Conservation (phyloP, 2,113 vertebrate genomes). For the Cyanistes caeruleus region DNA sequence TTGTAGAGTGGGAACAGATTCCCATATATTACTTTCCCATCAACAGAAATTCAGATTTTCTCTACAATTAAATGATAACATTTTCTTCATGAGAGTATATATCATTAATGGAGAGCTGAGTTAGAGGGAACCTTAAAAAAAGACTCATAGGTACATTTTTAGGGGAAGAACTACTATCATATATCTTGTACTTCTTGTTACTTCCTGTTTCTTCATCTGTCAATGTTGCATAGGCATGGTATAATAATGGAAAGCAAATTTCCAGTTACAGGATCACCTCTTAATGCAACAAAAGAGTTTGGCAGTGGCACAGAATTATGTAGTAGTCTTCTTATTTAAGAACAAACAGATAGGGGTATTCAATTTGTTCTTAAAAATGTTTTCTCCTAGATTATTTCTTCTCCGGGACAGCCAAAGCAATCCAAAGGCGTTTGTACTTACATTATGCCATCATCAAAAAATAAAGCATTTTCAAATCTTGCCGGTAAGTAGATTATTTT, state of each 20-base stretch:
- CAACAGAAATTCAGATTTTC: neutral
- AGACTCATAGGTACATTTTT: neutral
- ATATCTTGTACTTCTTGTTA: neutral
- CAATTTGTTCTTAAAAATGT: conserved; percentile 17
- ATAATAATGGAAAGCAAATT: neutral
- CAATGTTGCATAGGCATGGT: neutral
- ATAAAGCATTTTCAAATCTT: conserved; percentile 99
- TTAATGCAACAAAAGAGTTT: neutral
- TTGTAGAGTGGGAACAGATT: neutral
- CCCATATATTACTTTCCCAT: neutral
- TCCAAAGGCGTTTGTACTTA: conserved; percentile 98
- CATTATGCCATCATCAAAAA: conserved; percentile 98
- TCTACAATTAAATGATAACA: neutral
- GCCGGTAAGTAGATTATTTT: conserved; percentile 82
- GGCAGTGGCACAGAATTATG: neutral
- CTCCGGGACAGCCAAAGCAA: conserved; percentile 98
- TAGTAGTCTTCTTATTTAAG: neutral
- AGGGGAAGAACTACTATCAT: neutral
- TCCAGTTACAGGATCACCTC: neutral
- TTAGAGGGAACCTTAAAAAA: neutral
- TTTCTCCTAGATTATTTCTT: conserved; percentile 86
- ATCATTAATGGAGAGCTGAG: neutral
- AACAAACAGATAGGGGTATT: neutral
- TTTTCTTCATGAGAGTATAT: neutral
- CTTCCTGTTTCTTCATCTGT: neutral